Evolutionary conservation across 1,140 invertebrate species (phyloP).

Genomic region (Penaeus vannamei): DNA sequence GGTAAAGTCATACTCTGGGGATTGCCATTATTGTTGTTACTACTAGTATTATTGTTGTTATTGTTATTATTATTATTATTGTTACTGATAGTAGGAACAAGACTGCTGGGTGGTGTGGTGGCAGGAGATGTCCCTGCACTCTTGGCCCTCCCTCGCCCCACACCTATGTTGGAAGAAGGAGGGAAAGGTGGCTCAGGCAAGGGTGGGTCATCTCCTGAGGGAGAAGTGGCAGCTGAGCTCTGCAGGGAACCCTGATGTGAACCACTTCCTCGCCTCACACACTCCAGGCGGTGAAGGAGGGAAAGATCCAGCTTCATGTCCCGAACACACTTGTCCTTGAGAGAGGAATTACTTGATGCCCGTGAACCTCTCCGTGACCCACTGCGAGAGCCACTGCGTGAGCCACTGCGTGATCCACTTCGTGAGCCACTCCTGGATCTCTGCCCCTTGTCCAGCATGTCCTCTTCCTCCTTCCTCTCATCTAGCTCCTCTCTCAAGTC

Average conservation of each 20-base stretch:
- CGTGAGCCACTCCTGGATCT: conserved; percentile 65
- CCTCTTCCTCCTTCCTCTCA: conserved; percentile 53
- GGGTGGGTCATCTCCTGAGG: conserved; percentile 57
- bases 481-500: conserved; percentile 41
- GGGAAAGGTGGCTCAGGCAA: conserved; percentile 69
- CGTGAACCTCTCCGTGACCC: conserved; percentile 61
- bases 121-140: conserved; percentile 64
- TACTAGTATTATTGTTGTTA: conserved; percentile 36
- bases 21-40: conserved; percentile 27
- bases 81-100: conserved; percentile 68
- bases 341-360: conserved; percentile 63
- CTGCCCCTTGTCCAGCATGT: conserved; percentile 52
- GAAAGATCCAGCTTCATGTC: conserved; percentile 64
- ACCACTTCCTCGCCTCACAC: conserved; percentile 60
- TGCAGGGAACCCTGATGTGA: conserved; percentile 64
- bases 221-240: conserved; percentile 61
- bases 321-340: conserved; percentile 65
- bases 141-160: conserved; percentile 63
- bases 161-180: conserved; percentile 68
- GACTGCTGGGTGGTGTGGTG: conserved; percentile 64
- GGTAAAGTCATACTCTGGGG: conserved; percentile 66
- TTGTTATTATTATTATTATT: conserved; percentile 27
- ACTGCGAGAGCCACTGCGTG: conserved; percentile 63
- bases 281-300: conserved; percentile 63
- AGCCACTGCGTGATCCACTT: conserved; percentile 65